Percentiles rank a stretch among this genome's conserved stretches.
These are phyloP conservation scores for Drosophila fulvimacula DNA, from an alignment of 2,888 invertebrate species.

Conservation along the genomic window DNA sequence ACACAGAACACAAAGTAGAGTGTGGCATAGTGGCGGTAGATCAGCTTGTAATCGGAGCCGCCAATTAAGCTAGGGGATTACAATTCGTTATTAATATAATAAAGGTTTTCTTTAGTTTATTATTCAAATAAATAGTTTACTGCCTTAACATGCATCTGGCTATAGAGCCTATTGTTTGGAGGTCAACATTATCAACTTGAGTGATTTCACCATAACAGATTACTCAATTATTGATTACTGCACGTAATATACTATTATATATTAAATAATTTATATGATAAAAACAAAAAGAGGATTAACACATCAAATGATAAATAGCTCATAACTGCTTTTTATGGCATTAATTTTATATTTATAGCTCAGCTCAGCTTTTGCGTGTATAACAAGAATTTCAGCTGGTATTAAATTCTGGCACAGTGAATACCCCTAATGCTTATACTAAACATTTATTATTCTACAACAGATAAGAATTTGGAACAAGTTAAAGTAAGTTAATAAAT, in stretches of 20 bases:
- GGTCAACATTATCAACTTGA: background rate
- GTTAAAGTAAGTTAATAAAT: background rate
- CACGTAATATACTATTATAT: background rate
- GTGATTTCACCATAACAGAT: background rate
- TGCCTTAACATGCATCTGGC: background rate
- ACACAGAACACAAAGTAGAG: constrained; percentile 99
- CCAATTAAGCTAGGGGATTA: constrained; percentile 92
- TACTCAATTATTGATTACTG: background rate
- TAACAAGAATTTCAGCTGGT: background rate
- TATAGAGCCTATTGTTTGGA: background rate
- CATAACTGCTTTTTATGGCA: background rate
- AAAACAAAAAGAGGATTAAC: background rate
- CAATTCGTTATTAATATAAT: constrained; percentile 30
- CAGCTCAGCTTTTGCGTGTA: too few species aligned
- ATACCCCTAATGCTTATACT: background rate
- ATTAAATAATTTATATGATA: background rate
- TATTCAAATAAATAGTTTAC: background rate
- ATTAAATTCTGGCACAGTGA: background rate
- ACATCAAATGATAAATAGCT: background rate
- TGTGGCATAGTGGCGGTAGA: constrained; percentile 99
- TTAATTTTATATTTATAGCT: too few species aligned
- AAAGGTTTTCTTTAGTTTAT: constrained; percentile 49
- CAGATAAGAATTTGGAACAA: background rate
- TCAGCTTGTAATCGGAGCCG: constrained; percentile 98
- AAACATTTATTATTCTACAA: background rate